Evolutionary conservation across 2,113 vertebrate genomes (phyloP).

Genomic region (Tragelaphus buxtoni): DNA sequence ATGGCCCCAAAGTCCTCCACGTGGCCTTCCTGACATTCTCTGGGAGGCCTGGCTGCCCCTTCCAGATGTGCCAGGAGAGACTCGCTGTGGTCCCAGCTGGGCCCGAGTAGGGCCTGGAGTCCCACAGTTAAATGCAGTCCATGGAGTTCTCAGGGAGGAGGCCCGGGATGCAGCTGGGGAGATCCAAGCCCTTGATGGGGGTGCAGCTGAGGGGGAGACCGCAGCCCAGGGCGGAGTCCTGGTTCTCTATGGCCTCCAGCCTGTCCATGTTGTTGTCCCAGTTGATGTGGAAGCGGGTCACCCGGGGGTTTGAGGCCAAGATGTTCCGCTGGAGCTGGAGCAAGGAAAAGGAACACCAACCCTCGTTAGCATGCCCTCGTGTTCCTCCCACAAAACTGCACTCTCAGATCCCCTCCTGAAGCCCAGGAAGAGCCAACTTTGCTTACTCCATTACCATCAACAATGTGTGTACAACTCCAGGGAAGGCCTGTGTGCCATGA

Average conservation of each 20-base stretch:
- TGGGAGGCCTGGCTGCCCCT: background rate
- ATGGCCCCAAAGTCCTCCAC: background rate
- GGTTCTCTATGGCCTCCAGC: constrained; percentile 90
- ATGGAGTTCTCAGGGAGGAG: constrained; percentile 92
- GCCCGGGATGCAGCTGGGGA: constrained; percentile 78
- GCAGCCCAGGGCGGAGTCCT: constrained; percentile 85
- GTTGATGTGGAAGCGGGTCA: constrained; percentile 95
- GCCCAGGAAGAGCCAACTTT: background rate
- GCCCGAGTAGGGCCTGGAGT: background rate
- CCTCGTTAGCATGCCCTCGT: background rate
- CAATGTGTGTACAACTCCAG: background rate
- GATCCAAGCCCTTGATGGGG: constrained; percentile 80
- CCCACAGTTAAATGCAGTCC: constrained; percentile 85
- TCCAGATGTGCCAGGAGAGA: background rate
- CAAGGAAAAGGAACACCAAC: background rate
- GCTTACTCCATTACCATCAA: background rate
- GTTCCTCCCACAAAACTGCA: background rate
- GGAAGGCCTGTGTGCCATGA: background rate
- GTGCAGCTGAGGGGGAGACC: constrained; percentile 86
- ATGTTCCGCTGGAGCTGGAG: constrained; percentile 92
- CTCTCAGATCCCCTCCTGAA: background rate
- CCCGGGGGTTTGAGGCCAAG: constrained; percentile 91
- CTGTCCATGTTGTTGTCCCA: constrained; percentile 88
- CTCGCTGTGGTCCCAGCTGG: background rate
- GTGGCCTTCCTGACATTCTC: constrained; percentile 17